These are phyloP conservation scores for Clanis bilineata DNA, from an alignment of 2,888 invertebrate genomes.

Conservation along the genomic window DNA sequence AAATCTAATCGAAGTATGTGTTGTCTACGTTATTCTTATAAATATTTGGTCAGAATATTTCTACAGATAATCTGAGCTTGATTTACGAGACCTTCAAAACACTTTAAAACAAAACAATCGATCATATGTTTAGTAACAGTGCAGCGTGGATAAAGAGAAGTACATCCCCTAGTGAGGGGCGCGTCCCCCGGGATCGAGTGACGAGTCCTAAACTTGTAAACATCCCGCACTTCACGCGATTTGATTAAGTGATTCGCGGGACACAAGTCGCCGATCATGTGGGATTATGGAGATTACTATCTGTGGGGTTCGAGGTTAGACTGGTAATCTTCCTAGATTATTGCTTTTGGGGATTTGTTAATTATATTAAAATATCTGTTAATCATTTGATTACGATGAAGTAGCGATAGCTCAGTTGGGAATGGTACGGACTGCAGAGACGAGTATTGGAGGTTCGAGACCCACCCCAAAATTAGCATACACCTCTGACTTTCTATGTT, in stretches of 20 bases:
- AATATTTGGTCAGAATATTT: too few relatives aligned
- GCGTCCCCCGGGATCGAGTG: neutral
- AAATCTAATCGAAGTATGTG: too few relatives aligned
- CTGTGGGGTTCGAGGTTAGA: neutral
- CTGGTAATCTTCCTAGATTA: neutral
- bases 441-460: too few relatives aligned
- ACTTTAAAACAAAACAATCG: neutral
- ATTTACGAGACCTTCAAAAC: neutral
- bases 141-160: neutral
- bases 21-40: too few relatives aligned
- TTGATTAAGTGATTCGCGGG: constrained; percentile 9
- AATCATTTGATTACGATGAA: too few relatives aligned
- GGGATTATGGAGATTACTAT: neutral
- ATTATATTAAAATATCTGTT: too few relatives aligned
- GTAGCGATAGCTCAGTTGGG: too few relatives aligned
- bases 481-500: too few relatives aligned
- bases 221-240: neutral
- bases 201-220: neutral
- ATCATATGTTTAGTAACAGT: neutral
- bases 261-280: constrained; percentile 4
- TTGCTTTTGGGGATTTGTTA: neutral
- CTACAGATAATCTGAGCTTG: too few relatives aligned
- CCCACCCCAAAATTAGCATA: too few relatives aligned
- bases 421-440: too few relatives aligned
- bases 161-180: neutral